phyloP scores from a whole-genome alignment of 2,888 invertebrate species.

The Thecophora atra region DNA sequence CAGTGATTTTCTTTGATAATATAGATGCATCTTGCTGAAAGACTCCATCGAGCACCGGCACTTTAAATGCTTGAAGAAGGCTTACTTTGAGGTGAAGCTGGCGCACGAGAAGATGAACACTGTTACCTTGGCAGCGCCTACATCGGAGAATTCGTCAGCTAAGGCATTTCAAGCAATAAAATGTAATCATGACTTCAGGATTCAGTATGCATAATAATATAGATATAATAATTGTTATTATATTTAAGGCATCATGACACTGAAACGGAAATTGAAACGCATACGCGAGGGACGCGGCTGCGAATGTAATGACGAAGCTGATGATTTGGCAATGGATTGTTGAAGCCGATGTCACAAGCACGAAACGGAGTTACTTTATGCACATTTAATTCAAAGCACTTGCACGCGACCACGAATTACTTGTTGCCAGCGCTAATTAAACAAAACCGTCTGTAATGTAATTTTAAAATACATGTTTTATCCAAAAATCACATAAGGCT shows the following conservation, averaged over 20 bases:
- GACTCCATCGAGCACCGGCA: constrained; percentile 64
- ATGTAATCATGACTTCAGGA: constrained; percentile 50
- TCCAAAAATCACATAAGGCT: no score
- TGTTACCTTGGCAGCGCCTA: constrained; percentile 47
- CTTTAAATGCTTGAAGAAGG: constrained; percentile 61
- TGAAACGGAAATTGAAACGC: constrained; percentile 65
- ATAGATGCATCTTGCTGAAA: constrained; percentile 62
- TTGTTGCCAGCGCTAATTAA: no score
- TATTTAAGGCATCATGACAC: constrained; percentile 62
- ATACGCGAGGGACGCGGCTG: constrained; percentile 65
- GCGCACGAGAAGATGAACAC: constrained; percentile 58
- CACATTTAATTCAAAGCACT: no score
- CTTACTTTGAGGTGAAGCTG: constrained; percentile 63
- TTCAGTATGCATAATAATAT: neutral
- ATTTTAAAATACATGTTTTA: no score
- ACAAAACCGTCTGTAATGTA: no score
- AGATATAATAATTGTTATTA: neutral
- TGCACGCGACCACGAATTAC: no score
- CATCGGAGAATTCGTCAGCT: constrained; percentile 58
- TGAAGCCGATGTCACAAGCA: neutral
- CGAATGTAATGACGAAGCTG: constrained; percentile 57
- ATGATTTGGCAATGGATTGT: constrained; percentile 48
- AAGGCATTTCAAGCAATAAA: constrained; percentile 66
- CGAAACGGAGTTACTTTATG: no score
- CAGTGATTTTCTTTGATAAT: neutral